Evolutionary conservation across 2,888 invertebrate species (phyloP), one percentile per base, ranked within the genome.

Genomic region (Branchellion lobata): DNA sequence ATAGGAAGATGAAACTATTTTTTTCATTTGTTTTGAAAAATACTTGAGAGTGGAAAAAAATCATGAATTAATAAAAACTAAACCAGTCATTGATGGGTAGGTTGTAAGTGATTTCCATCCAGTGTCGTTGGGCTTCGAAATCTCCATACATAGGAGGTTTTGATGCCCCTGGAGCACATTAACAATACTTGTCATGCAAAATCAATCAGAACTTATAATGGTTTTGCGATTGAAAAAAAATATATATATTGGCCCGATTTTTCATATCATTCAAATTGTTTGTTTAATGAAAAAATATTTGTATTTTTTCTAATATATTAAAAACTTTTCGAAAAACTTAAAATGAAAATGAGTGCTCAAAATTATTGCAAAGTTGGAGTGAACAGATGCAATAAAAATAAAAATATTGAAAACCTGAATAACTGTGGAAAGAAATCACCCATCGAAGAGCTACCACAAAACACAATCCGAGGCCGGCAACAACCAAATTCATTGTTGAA

Each of bases 41-140:
- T n/a, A n/a, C n/a, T n/a, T n/a, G n/a, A n/a, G n/a, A n/a, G n/a
- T n/a, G n/a, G n/a, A n/a, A n/a, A n/a, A n/a, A n/a, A n/a, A n/a
- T n/a, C n/a, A n/a, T 57, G 61, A 57, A 57, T 24, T 14, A 24
- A 18, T 24, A 57, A 57, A 57, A 57, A 57, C 5, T 5, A 73
- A 86, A 90, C 91, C 91, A 91, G 80, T 90, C 87, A 65, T 85
- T 81, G 0, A 88, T 79, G 1, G 94, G 93, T 72, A 98, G 90
- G 87, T 97, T 94, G 31, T 92, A 90, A 0, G 97, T 96, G 80
- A 99, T 91, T 89, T 99, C 99, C 91, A 97, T 96, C 99, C 99
- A 99, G 87, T 99, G 99, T 73, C 99, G 90, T 87, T 99, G 99
- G 0, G 99, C 99, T 88, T 99, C 99, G 88, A 93, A 99, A 88